phyloP scores from a whole-genome alignment of 2,888 invertebrate genomes.

The Tipula confusa region DNA sequence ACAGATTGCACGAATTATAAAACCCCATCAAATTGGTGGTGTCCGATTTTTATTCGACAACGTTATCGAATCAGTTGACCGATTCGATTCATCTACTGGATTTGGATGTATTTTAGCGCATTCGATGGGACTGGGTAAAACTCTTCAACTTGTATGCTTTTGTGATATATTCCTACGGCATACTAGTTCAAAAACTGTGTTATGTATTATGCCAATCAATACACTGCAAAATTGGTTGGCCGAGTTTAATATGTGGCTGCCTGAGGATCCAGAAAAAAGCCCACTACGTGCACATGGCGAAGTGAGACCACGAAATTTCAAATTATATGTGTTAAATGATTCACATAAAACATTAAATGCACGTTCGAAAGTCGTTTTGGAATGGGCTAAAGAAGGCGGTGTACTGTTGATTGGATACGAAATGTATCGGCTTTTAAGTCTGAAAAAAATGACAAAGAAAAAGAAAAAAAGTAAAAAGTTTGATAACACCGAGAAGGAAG shows the following conservation, averaged over 20 bases:
- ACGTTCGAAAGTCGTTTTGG: conserved; percentile 77
- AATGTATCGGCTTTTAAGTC: conserved; percentile 83
- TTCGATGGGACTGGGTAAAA: conserved; percentile 99
- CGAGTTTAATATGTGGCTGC: conserved; percentile 97
- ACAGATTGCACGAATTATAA: conserved; percentile 84
- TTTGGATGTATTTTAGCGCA: conserved; percentile 98
- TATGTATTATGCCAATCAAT: conserved; percentile 98
- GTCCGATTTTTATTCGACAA: conserved; percentile 95
- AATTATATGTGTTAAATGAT: conserved; percentile 87
- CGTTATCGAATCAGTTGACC: conserved; percentile 85
- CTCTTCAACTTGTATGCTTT: conserved; percentile 91
- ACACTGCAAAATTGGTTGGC: conserved; percentile 96
- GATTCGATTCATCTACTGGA: conserved; percentile 82
- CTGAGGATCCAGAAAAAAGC: conserved; percentile 59
- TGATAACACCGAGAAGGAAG: conserved; percentile 49
- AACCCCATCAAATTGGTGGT: conserved; percentile 97
- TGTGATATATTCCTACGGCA: conserved; percentile 92
- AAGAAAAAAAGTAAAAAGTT: conserved; percentile 46
- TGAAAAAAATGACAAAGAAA: conserved; percentile 66
- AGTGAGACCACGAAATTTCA: conserved; percentile 76
- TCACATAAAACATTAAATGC: conserved; percentile 87
- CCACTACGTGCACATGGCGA: conserved; percentile 60
- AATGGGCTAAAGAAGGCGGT: conserved; percentile 85
- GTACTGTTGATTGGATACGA: conserved; percentile 97
- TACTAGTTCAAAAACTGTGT: conserved; percentile 79